Evolutionary conservation across 2,797 vertebrate species (phyloP).

Genomic region (Leuciscus waleckii): DNA sequence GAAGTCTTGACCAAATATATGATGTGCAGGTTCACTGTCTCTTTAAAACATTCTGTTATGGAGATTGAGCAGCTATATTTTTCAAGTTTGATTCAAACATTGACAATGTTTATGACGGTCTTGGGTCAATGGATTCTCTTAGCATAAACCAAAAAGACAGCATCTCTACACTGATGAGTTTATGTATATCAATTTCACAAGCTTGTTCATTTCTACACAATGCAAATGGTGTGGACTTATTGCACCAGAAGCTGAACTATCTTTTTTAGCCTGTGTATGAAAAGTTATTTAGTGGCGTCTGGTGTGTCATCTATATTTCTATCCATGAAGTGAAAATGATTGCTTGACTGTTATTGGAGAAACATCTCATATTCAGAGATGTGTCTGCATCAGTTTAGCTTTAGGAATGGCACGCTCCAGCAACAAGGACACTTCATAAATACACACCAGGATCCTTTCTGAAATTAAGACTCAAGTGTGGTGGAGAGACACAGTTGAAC

Average conservation of each 20-base stretch:
- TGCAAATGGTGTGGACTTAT: conserved; percentile 38
- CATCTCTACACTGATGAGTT: conserved; percentile 25
- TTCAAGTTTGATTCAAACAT: background rate
- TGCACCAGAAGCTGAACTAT: conserved; percentile 56
- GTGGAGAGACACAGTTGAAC: conserved; percentile 70
- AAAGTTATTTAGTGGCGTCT: conserved; percentile 77
- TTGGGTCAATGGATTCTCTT: conserved; percentile 9
- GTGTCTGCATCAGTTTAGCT: conserved; percentile 6
- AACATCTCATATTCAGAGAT: background rate
- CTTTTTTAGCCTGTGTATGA: conserved; percentile 85
- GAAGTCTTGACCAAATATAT: conserved; percentile 11
- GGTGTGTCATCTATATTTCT: conserved; percentile 73
- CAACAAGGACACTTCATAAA: conserved; percentile 12
- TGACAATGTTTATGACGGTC: background rate
- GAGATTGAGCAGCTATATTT: conserved; percentile 3
- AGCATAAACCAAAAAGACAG: conserved; percentile 37
- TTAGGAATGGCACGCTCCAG: conserved; percentile 19
- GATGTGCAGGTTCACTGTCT: conserved; percentile 5
- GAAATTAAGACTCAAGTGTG: conserved; percentile 69
- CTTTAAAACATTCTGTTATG: background rate
- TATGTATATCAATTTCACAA: conserved; percentile 34
- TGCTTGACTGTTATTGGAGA: conserved; percentile 14
- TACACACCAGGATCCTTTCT: conserved; percentile 64
- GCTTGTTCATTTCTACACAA: conserved; percentile 46
- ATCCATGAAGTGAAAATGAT: conserved; percentile 44